Evolutionary conservation across 1,140 invertebrate species (phyloP).

Genomic region (Ips nitidus): DNA sequence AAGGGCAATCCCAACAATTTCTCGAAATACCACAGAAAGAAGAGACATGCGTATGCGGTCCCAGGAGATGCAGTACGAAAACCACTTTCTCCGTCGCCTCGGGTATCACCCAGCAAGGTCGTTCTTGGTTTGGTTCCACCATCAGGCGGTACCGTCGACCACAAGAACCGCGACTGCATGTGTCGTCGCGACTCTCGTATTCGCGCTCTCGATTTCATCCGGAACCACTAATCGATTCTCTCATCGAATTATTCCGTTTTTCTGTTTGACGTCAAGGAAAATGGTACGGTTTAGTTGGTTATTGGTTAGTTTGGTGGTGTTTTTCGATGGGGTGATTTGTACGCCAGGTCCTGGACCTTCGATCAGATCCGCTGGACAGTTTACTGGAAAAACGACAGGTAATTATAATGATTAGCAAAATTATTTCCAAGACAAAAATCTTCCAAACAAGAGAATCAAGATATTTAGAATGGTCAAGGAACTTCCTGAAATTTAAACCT

Average conservation of each 20-base stretch:
- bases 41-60: slow-evolving; percentile 5
- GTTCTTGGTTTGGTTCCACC: slow-evolving; percentile 28
- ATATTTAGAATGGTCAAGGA: too few relatives aligned
- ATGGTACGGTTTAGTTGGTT: background rate
- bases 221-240: background rate
- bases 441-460: too few relatives aligned
- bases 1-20: too few relatives aligned
- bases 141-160: slow-evolving; percentile 20
- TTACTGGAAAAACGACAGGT: slow-evolving; percentile 34
- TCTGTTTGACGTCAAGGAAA: slow-evolving; percentile 4
- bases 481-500: too few relatives aligned
- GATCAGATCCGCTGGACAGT: slow-evolving; percentile 30
- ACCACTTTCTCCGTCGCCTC: slow-evolving; percentile 36
- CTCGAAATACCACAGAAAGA: background rate
- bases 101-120: slow-evolving; percentile 32
- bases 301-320: slow-evolving; percentile 13
- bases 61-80: slow-evolving; percentile 19
- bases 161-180: slow-evolving; percentile 13
- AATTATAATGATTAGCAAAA: background rate
- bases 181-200: slow-evolving; percentile 6
- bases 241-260: background rate
- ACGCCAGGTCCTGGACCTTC: slow-evolving; percentile 31
- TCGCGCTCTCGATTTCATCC: background rate
- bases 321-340: slow-evolving; percentile 14
- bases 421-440: background rate